phyloP scores from a whole-genome alignment of 2,888 invertebrate genomes.

The Gastracanthus pulcherrimus region DNA sequence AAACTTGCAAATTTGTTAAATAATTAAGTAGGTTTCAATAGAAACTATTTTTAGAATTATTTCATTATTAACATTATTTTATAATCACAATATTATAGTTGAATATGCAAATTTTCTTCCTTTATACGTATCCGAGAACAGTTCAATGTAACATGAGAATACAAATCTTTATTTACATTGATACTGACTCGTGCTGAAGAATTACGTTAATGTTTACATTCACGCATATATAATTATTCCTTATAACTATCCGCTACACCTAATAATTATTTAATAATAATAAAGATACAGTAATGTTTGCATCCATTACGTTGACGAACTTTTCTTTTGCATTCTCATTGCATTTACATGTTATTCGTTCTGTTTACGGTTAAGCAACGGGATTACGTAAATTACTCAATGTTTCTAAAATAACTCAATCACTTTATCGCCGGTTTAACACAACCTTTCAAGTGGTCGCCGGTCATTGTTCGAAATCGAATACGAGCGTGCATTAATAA shows the following conservation, averaged over 20 bases:
- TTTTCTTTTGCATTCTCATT: slow-evolving; percentile 5
- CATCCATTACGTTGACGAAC: not conserved
- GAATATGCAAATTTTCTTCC: not conserved
- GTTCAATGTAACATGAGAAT: not conserved
- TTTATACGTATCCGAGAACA: not conserved
- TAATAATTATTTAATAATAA: slow-evolving; percentile 44
- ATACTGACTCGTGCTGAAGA: not conserved
- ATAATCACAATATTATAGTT: no score
- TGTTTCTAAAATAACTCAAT: slow-evolving; percentile 41
- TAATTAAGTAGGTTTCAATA: no score
- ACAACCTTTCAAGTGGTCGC: not conserved
- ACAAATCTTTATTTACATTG: not conserved
- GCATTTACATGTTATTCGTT: not conserved
- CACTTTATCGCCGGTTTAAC: slow-evolving; percentile 36
- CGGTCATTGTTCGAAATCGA: slow-evolving; percentile 40
- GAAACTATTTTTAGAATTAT: no score
- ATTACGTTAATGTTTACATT: slow-evolving; percentile 20
- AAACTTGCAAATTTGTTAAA: no score
- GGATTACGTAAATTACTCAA: slow-evolving; percentile 50
- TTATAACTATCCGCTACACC: not conserved
- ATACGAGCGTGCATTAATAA: slow-evolving; percentile 37
- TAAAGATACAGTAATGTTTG: slow-evolving; percentile 21
- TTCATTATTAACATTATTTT: no score
- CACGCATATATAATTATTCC: slow-evolving; percentile 2
- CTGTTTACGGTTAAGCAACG: slow-evolving; percentile 42